Base-by-base conservation (phyloP, 2,888 invertebrate genomes). In the Colletes collaris region DNA sequence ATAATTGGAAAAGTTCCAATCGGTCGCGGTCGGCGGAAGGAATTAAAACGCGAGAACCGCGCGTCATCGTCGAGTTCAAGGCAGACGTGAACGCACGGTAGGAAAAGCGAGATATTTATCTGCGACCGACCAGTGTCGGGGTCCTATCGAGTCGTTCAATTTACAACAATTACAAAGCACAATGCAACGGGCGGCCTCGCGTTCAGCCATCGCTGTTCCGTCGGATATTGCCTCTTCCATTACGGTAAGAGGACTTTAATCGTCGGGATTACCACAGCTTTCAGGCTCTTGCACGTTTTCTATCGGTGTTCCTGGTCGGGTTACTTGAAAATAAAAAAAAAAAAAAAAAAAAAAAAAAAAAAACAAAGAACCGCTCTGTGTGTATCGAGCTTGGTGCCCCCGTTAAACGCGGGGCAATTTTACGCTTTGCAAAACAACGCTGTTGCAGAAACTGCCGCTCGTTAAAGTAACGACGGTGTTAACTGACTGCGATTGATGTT, bases 151-250 rank as follows among this genome's bases (percentile, higher is more conserved):
- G 59, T 68, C 68, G 86, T 88, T 88, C 87, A 88, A 89, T 88
- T 88, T 89, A 86, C 85, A 87, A 88, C 88, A 88, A 88, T 89
- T 89, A 89, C 87, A 83, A 89, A 82, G 88, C 88, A 89, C 82
- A 89, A 88, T 89, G 79, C 69, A 72, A 66, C 75, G 50, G 27
- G 52, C 67, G 55, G 59, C 53, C 68, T 8, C 59, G 27, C 72
- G 74, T 58, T 76, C 79, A 27, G 64, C 70, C 55, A 60, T 60
- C 72, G 76, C 64, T 76, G 66, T 75, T 73, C 74, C 71, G 63
- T 68, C 74, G 56, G 66, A 78, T 81, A 81, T 83, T 69, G 68
- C 74, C 78, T 70, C 69, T 68, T 72, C 72, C 70, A 76, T 79
- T 81, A 74, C 64, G 56, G 71, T 64, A 68, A 71, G 56, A 71